Conservation (phyloP, 30 jellyfish, hydroid and myxozoan species). For the Cassiopea xamachana region DNA sequence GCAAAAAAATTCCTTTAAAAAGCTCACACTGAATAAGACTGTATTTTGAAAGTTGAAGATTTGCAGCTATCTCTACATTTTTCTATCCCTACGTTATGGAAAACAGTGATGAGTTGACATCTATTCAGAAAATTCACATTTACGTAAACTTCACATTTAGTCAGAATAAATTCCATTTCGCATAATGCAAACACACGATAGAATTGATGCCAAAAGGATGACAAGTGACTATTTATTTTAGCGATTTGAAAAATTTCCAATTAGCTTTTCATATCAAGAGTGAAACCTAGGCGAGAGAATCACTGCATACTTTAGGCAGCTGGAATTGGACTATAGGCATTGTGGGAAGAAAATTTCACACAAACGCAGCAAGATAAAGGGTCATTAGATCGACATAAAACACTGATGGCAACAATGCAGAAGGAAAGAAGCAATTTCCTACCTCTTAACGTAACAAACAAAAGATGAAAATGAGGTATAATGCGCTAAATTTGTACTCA, state of each 20-base stretch:
- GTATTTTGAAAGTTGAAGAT: no score
- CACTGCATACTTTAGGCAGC: not conserved
- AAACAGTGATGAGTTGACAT: no score
- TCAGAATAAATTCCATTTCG: no score
- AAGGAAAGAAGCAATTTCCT: conserved; percentile 54
- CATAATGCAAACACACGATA: no score
- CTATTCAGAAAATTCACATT: no score
- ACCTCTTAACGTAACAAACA: conserved; percentile 8
- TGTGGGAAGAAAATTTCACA: conserved; percentile 5
- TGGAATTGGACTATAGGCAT: not conserved
- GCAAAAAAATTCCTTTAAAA: no score
- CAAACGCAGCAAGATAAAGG: conserved; percentile 15
- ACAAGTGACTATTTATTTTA: no score
- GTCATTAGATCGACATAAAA: conserved; percentile 4
- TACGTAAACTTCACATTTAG: no score
- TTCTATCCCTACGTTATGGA: no score
- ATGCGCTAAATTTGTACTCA: conserved; percentile 29
- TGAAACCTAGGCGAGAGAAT: not conserved
- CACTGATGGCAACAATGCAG: conserved; percentile 19
- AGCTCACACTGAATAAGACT: no score
- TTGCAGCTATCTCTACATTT: no score
- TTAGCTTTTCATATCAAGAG: not conserved
- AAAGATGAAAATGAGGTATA: conserved; percentile 22
- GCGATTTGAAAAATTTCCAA: not conserved
- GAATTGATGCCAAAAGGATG: no score